These are phyloP conservation scores for Oopsacas minuta DNA, from an alignment of 37 sponge, comb jelly and placozoan species.

Conservation along the genomic window DNA sequence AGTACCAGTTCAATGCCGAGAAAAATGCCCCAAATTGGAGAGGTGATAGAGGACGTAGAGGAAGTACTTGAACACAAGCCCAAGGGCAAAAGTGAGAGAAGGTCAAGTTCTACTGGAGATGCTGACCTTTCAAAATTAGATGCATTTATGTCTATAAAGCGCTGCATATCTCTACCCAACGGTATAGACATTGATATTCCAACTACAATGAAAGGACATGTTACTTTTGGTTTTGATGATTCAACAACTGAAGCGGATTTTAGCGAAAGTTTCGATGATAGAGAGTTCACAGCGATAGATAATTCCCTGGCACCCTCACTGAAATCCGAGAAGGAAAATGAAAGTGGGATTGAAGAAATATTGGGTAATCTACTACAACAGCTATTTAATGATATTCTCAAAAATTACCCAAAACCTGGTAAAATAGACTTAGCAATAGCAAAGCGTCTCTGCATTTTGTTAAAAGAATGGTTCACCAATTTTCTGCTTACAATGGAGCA, in stretches of 20 bases:
- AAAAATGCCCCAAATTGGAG: not conserved
- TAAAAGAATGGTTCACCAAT: not conserved
- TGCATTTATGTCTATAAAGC: not conserved
- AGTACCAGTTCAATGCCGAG: not conserved
- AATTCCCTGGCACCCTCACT: not conserved
- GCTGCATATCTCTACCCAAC: not conserved
- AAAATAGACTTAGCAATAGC: not conserved
- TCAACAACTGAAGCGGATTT: not conserved
- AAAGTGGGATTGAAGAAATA: not conserved
- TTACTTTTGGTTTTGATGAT: not conserved
- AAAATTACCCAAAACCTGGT: not conserved
- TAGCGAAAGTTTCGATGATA: not conserved
- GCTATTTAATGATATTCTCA: not conserved
- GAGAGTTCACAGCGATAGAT: not conserved
- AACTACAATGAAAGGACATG: not conserved
- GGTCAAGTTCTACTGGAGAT: not conserved
- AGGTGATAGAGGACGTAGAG: not conserved
- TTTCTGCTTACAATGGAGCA: not conserved
- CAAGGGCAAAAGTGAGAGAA: not conserved
- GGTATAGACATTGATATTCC: not conserved
- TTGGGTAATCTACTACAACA: not conserved
- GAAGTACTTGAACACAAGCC: not conserved
- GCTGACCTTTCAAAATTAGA: not conserved
- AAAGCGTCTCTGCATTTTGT: not conserved
- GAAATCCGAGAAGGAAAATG: not conserved